Base-by-base conservation (phyloP, 1,140 invertebrate genomes). In the Geopemphigus sp. region DNA sequence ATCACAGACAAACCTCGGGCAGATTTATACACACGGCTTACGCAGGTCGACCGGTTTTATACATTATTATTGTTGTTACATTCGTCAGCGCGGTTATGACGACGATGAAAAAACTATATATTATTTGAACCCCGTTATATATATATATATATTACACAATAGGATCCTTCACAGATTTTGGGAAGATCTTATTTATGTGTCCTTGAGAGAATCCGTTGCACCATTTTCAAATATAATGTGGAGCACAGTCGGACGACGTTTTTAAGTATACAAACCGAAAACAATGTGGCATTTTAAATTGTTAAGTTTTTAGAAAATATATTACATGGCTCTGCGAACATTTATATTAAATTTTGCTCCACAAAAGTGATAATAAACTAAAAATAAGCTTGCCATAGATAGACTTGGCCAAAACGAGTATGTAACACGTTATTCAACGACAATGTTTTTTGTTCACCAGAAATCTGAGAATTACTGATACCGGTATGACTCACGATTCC, bases 1-100 rank as follows among this genome's bases (percentile, higher is more conserved):
- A 50, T 22, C 45, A 50, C 66, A 50, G 66, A 68, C 45, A 68
- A 50, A 68, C 66, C 66, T 50, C 39, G 8, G 45, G 45, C 45
- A 68, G 66, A 68, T 68, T 50, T 68, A 68, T 39, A 50, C 66
- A 11, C 32, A 32, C n/a, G 45, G 63, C n/a, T n/a, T 32, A 68
- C 45, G 39, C n/a, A n/a, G 39, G 14, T 68, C 39, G 66, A 68
- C 66, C 66, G 45, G 66, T 68, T 68, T 50, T 68, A 24, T 19
- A 39, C 8, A 39, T 39, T 39, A 68, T 68, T 24, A 68, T 68
- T 68, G 66, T 68, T 47, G 39, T 68, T 68, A 47, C 64, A 50
- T 68, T 68, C 39, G 39, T 68, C 39, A 24, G 39, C 15, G 12
- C 22, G n/a, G 32, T 61, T 19, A 5, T 8, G 8, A 8, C 32